Base-by-base conservation (phyloP, 2,113 vertebrate genomes). In the Baryphthengus martii region DNA sequence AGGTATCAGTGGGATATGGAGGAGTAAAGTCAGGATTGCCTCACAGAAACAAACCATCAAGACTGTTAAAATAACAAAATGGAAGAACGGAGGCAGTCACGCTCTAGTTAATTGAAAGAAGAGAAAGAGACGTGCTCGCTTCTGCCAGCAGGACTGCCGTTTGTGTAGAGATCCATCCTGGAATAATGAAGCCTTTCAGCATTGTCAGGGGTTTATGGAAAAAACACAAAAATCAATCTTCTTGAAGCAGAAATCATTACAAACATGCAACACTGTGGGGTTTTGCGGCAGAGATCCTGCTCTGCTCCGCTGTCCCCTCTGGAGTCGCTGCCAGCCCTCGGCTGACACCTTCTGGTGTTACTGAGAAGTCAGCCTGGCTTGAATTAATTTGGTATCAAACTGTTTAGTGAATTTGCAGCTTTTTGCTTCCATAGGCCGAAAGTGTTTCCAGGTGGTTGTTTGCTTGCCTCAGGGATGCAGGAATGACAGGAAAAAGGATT, bases 331-430 rank as follows among this genome's bases (percentile, higher is more conserved):
- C n/a, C n/a, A n/a, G 62, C 50, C 42, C 79, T 96, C 70, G 89
- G 42, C 80, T 96, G 87, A 94, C 58, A 75, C 37, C 62, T 93
- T 88, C 86, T 96, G 95, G 92, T 83, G 18, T 52, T 68, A 8
- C 44, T 61, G 8, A 55, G 76, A 63, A 44, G 49, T 23, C 53
- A 93, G 68, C 75, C 56, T 44, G 35, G 7, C 19, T 23, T 21
- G 28, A 37, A n/a, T 65, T 71, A 35, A 45, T 84, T 87, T 8
- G 52, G 61, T 9, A 21, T 29, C 20, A 67, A 11, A 11, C n/a
- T 15, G 5, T 47, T 77, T 33, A 29, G 9, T n/a, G 35, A 35
- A 33, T 86, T 82, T 89, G 35, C 61, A 83, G 20, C 16, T 35
- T 77, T 85, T 85, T 87, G 44, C 31, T 17, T 85, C 7, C 3